Percentiles rank a stretch among this genome's conserved stretches.
Evolutionary conservation across 2,113 vertebrate species (phyloP).

Genomic region (Anarrhichthys ocellatus): DNA sequence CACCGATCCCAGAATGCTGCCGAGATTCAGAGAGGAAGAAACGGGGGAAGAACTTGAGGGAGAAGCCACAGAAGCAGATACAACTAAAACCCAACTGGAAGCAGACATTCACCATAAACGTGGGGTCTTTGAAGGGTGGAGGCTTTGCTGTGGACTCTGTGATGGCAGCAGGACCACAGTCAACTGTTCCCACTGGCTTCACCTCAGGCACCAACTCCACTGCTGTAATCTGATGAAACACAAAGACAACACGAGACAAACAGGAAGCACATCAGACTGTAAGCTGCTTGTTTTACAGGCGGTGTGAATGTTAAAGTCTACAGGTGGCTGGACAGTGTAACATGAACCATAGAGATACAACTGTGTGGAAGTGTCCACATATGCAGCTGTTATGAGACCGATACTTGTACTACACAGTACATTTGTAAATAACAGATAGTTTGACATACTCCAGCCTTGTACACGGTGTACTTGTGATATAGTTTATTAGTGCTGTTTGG

Average conservation of each 20-base stretch:
- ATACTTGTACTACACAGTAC: not conserved
- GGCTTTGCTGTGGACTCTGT: constrained; percentile 86
- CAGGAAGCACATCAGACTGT: not conserved
- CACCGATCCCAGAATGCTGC: constrained; percentile 96
- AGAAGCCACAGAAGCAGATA: not conserved
- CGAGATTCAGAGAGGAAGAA: not conserved
- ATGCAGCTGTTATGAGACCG: not conserved
- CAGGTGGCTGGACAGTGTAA: not conserved
- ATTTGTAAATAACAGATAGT: not conserved
- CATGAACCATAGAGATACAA: not conserved
- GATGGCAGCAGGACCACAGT: constrained; percentile 76
- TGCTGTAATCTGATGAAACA: constrained; percentile 60
- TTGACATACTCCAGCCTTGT: not conserved
- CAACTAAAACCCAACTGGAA: not conserved
- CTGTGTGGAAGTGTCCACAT: not conserved
- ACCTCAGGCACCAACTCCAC: constrained; percentile 85
- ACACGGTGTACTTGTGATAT: not conserved
- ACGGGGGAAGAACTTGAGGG: not conserved
- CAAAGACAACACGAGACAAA: constrained; percentile 9
- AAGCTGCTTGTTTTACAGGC: not conserved
- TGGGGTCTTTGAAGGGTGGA: constrained; percentile 91
- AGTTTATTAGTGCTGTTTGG: not conserved
- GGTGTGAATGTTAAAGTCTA: not conserved
- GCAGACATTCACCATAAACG: constrained; percentile 87
- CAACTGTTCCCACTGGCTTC: constrained; percentile 81